Evolutionary conservation across 2,797 vertebrate species (phyloP).

Genomic region (Pteropus rufus): DNA sequence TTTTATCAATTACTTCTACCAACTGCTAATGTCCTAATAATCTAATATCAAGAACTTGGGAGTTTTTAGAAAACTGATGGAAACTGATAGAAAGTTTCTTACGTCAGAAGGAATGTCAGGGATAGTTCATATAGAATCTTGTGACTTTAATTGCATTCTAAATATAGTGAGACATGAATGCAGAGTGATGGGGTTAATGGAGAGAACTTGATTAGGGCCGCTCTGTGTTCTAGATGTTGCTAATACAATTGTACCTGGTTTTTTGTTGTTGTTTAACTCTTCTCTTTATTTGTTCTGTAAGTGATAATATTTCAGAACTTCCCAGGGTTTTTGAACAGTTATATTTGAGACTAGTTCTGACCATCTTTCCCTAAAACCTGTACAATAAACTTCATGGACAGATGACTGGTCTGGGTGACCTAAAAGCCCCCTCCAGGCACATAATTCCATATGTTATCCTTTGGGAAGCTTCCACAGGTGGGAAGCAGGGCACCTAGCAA

Average conservation of each 20-base stretch:
- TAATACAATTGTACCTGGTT: neutral
- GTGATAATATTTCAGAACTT: neutral
- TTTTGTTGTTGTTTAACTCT: neutral
- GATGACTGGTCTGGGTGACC: neutral
- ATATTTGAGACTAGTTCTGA: neutral
- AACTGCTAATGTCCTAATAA: neutral
- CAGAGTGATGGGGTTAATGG: neutral
- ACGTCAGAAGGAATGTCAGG: neutral
- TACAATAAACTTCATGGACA: neutral
- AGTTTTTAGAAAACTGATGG: neutral
- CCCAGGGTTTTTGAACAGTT: neutral
- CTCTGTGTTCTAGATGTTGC: neutral
- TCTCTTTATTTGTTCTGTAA: neutral
- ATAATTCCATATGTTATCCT: neutral
- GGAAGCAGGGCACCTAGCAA: neutral
- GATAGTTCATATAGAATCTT: neutral
- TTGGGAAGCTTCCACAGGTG: neutral
- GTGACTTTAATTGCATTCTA: neutral
- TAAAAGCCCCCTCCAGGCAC: neutral
- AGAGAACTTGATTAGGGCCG: neutral
- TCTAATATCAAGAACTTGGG: neutral
- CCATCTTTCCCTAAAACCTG: neutral
- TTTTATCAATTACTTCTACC: neutral
- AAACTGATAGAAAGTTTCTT: neutral
- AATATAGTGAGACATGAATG: neutral